Percentiles rank a stretch among this genome's conserved stretches.
These are phyloP conservation scores for Pseudopipra pipra DNA, from an alignment of 2,113 vertebrate species.

Conservation along the genomic window DNA sequence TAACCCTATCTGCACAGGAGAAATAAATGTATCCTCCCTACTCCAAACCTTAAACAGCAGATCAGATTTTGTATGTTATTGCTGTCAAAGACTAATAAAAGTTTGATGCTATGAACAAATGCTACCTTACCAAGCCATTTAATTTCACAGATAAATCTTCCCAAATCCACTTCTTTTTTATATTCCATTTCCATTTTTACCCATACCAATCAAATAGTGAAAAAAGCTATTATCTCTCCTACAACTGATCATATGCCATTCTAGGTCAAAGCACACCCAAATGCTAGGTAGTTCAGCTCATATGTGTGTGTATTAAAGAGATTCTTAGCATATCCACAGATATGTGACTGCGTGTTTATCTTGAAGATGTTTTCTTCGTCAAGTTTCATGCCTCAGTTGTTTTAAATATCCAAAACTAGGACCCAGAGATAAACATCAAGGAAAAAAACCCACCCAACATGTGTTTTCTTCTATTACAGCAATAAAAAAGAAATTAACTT, in stretches of 20 bases:
- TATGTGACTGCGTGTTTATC: not conserved
- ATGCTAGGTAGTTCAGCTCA: not conserved
- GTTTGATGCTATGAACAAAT: not conserved
- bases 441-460: rapidly evolving
- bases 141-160: not conserved
- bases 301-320: not conserved
- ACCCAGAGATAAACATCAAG: not conserved
- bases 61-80: not conserved
- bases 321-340: not conserved
- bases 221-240: not conserved
- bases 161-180: not conserved
- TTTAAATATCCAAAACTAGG: not conserved
- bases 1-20: not conserved
- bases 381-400: not conserved
- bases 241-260: not conserved
- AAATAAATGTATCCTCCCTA: not conserved
- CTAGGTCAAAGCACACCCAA: not conserved
- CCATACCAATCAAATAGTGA: not conserved
- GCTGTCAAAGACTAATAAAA: not conserved
- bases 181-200: not conserved
- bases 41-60: not conserved
- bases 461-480: not conserved
- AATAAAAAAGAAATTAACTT: not conserved
- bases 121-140: not conserved
- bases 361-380: not conserved